These are phyloP conservation scores for Listrodromus nycthemerus DNA, from an alignment of 2,888 invertebrate genomes.

Conservation along the genomic window DNA sequence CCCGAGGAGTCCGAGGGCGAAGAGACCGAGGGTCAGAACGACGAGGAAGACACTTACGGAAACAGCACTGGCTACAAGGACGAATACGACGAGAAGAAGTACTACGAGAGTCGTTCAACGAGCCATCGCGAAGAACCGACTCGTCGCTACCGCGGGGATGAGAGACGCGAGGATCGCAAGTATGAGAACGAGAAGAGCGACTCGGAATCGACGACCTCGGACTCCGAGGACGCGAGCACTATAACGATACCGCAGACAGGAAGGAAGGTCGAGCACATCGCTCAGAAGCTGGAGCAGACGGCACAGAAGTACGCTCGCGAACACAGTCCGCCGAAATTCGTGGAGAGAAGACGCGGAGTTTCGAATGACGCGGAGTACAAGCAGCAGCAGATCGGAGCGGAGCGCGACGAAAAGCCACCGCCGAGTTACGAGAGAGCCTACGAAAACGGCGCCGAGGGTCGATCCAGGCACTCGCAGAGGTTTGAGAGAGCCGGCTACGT, in stretches of 20 bases:
- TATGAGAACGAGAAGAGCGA: slow-evolving; percentile 79
- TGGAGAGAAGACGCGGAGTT: slow-evolving; percentile 76
- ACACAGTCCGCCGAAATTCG: slow-evolving; percentile 82
- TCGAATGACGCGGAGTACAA: slow-evolving; percentile 46
- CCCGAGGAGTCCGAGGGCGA: slow-evolving; percentile 79
- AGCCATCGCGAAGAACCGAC: slow-evolving; percentile 44
- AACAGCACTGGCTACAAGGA: slow-evolving; percentile 47
- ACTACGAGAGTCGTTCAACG: slow-evolving; percentile 74
- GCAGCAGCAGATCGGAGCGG: slow-evolving; percentile 70
- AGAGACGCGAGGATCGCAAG: slow-evolving; percentile 72
- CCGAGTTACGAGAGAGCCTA: slow-evolving; percentile 74
- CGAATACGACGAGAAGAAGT: slow-evolving; percentile 74
- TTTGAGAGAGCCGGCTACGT: slow-evolving; percentile 59
- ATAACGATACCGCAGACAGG: slow-evolving; percentile 82
- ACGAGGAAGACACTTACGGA: slow-evolving; percentile 72
- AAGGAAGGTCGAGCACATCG: slow-evolving; percentile 82
- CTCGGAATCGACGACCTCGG: slow-evolving; percentile 75
- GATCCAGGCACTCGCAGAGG: slow-evolving; percentile 58
- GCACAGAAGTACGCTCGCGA: slow-evolving; percentile 83
- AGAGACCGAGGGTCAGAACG: slow-evolving; percentile 74
- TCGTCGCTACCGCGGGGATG: slow-evolving; percentile 57
- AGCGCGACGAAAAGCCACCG: slow-evolving; percentile 68
- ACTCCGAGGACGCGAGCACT: slow-evolving; percentile 82
- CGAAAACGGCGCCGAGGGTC: slow-evolving; percentile 69
- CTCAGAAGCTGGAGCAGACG: slow-evolving; percentile 83